Evolutionary conservation across 2,113 vertebrate species (phyloP), one percentile per base, ranked within the genome.

Genomic region (Phyllopteryx taeniolatus): DNA sequence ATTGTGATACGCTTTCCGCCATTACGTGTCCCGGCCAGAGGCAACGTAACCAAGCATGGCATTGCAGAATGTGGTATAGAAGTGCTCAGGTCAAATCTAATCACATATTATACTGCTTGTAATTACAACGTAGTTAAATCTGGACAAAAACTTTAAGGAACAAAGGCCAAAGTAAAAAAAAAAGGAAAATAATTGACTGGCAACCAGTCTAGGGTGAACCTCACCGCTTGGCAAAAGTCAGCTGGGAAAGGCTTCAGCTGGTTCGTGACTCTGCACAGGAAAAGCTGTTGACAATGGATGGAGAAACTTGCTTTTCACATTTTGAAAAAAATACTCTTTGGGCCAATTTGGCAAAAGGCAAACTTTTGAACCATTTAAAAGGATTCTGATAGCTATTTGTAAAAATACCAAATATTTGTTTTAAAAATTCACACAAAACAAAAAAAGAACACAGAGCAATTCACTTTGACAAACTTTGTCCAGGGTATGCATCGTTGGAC

Each of bases 131-230:
- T 51, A 43, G 19, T 15, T 74, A 73, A 69, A 79, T 79, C 79
- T 75, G 72, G 72, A 13, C 42, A 22, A 65, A 46, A 65, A 27
- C 62, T 14, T 22, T 14, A 20, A 7, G 12, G n/a, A 65, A 46
- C n/a, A 53, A 71, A 71, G 71, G 63, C 22, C 33, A 77, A 78
- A 71, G 71, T 69, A 71, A 56, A 27, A 79, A 74, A 72, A 80
- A 19, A 67, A 64, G 57, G 47, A 62, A 74, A 72, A 75, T 68
- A 62, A 61, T 42, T 11, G 35, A 62, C 17, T 31, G 56, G 22
- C 22, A 59, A 27, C 22, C 22, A 33, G 56, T 59, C 12, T 2
- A 59, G 56, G 27, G 27, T 59, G 27, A 13, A 33, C 22, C 27
- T 59, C 5, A 6, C 4, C 11, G 12, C 56, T 59, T 6, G 56